Evolutionary conservation across 2,888 invertebrate genomes (phyloP).

Genomic region (Apotomis betuletana): DNA sequence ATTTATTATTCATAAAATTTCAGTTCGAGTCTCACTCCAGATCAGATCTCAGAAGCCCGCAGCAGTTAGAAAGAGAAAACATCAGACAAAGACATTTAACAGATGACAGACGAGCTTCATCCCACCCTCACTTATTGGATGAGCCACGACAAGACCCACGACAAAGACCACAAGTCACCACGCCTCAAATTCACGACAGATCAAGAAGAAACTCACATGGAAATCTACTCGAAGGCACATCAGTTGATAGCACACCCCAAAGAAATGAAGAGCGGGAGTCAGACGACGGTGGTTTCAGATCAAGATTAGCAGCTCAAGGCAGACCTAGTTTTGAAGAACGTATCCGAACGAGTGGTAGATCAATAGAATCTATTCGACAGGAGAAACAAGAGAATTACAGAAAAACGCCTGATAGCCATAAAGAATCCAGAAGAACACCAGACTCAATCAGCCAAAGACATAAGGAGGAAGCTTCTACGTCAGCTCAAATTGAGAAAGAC

Average conservation of each 20-base stretch:
- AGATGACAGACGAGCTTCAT: constrained; percentile 84
- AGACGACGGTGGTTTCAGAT: constrained; percentile 85
- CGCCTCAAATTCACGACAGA: constrained; percentile 70
- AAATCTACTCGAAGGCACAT: constrained; percentile 81
- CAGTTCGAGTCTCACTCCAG: constrained; percentile 78
- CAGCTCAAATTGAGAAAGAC: constrained; percentile 63
- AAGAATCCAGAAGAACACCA: constrained; percentile 64
- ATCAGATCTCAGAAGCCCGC: constrained; percentile 83
- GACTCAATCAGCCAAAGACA: constrained; percentile 68
- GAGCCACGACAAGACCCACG: constrained; percentile 74
- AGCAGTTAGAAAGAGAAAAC: constrained; percentile 85
- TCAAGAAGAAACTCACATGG: constrained; percentile 84
- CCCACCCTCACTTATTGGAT: constrained; percentile 86
- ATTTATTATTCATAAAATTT: constrained; percentile 46
- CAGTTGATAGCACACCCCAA: constrained; percentile 60
- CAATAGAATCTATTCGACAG: constrained; percentile 66
- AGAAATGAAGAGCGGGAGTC: constrained; percentile 81
- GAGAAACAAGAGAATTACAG: constrained; percentile 68
- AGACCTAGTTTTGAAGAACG: constrained; percentile 75
- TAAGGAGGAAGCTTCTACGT: constrained; percentile 64
- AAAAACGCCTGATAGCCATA: constrained; percentile 70
- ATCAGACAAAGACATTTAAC: constrained; percentile 81
- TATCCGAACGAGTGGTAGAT: constrained; percentile 75
- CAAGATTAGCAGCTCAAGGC: constrained; percentile 70
- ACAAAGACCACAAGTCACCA: constrained; percentile 65